phyloP scores from a whole-genome alignment of 2,797 vertebrate species.

The Cyprinella venusta region DNA sequence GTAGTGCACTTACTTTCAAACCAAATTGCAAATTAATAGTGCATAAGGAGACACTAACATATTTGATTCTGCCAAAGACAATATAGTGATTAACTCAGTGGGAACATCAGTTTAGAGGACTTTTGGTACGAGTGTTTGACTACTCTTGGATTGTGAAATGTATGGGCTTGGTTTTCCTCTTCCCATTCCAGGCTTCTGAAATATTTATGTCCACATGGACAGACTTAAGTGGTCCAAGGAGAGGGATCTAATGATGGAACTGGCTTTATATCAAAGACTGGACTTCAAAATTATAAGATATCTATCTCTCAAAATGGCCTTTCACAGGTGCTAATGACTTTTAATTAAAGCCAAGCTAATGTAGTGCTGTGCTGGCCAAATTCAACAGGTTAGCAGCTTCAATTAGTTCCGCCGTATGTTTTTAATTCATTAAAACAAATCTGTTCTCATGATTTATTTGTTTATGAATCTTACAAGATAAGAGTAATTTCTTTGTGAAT shows the following conservation, averaged over 20 bases:
- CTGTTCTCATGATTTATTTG: not conserved
- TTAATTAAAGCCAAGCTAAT: not conserved
- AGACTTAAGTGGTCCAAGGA: not conserved
- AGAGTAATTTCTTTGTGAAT: too few species aligned
- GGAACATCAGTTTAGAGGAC: not conserved
- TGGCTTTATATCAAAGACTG: not conserved
- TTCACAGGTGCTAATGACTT: not conserved
- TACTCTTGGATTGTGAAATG: not conserved
- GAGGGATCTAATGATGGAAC: not conserved
- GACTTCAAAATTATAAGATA: not conserved
- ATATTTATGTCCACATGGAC: slow-evolving; percentile 39
- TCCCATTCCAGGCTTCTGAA: slow-evolving; percentile 25
- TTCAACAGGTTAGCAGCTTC: slow-evolving; percentile 50
- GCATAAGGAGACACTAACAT: not conserved
- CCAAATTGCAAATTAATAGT: not conserved
- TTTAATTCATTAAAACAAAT: not conserved
- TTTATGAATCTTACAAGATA: not conserved
- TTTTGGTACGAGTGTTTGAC: not conserved
- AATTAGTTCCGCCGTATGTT: slow-evolving; percentile 20
- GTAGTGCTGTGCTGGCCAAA: not conserved
- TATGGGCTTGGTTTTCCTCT: slow-evolving; percentile 9
- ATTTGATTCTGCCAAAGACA: not conserved
- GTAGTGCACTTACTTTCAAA: not conserved
- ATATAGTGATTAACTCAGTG: not conserved
- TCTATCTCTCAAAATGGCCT: not conserved